A percentile compares a stretch with the other conserved stretches of the same genome.
These are phyloP conservation scores for Fabriciana adippe DNA, from an alignment of 2,888 invertebrate species.

Conservation along the genomic window DNA sequence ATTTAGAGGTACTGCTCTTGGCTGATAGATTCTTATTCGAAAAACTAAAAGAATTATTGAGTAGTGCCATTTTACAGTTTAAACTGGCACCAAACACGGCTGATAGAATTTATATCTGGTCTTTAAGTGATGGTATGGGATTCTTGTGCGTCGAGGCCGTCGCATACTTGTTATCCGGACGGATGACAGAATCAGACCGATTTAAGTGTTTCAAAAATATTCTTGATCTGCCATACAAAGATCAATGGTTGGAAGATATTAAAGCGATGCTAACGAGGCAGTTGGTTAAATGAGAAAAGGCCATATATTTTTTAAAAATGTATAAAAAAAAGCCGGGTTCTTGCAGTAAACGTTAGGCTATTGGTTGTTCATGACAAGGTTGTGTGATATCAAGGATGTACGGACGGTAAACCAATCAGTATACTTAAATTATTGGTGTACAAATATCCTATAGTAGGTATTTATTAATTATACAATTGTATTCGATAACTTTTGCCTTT, in stretches of 20 bases:
- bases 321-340: slow-evolving; percentile 18
- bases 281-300: slow-evolving; percentile 55
- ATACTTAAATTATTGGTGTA: slow-evolving; percentile 23
- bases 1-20: slow-evolving; percentile 80
- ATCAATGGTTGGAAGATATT: slow-evolving; percentile 82
- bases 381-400: not conserved
- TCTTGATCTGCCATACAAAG: slow-evolving; percentile 75
- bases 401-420: slow-evolving; percentile 5
- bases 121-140: slow-evolving; percentile 83
- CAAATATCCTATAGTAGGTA: slow-evolving; percentile 23
- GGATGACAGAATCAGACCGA: slow-evolving; percentile 72
- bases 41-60: slow-evolving; percentile 74
- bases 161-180: slow-evolving; percentile 80
- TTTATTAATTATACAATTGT: slow-evolving; percentile 15
- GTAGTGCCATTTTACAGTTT: slow-evolving; percentile 80
- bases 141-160: slow-evolving; percentile 82
- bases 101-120: slow-evolving; percentile 83
- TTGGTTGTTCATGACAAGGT: slow-evolving; percentile 4
- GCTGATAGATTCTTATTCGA: slow-evolving; percentile 83
- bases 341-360: slow-evolving; percentile 12
- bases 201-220: slow-evolving; percentile 73
- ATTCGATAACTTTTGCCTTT: slow-evolving; percentile 18
- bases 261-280: slow-evolving; percentile 71
- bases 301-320: slow-evolving; percentile 16
- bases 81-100: slow-evolving; percentile 74